Base-by-base conservation (phyloP, 2,113 vertebrate species). In the Sceloporus undulatus region DNA sequence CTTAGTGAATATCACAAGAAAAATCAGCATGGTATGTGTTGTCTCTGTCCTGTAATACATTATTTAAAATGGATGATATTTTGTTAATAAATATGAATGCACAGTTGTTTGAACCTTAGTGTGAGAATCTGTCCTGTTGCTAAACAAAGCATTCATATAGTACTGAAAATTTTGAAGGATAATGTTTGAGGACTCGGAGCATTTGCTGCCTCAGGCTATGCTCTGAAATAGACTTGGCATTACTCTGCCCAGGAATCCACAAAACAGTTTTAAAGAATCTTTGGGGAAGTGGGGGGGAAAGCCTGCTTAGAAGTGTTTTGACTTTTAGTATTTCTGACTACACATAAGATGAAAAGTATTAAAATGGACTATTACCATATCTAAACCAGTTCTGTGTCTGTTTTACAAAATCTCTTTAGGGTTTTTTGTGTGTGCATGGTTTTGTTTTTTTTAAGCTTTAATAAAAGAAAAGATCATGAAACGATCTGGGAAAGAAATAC, bases 121-220 rank as follows among this genome's bases (percentile, higher is more conserved):
- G 56, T 70, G 48, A 94, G 54, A 85, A 71, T 84, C 42, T 73
- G 8, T 34, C 71, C 76, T 84, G 23, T 62, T 48, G 62, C 75
- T 92, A 90, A 85, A 91, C 85, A 91, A 88, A 92, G 89, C 94
- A 89, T 0, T 82, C 79, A 90, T 78, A 86, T 85, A 87, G 85
- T 94, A 71, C 91, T 93, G 10, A 95, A 93, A 84, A 82, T 91
- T 94, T 78, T 95, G 90, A 96, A 97, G 95, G 94, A 76, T 95
- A 95, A 90, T 92, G 85, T 87, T 91, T 90, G 92, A 96, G 90
- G 91, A 89, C 90, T 91, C 86, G 73, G 95, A 96, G 91, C 94
- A 56, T 96, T 96, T 94, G 82, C n/a, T 93, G 95, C 97, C 96
- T 93, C 77, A 86, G 96, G 96, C 95, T 89, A 94, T 76, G 91